Base-by-base conservation (phyloP, 2,797 vertebrate genomes). In the Gymnoscopelus microlampas region DNA sequence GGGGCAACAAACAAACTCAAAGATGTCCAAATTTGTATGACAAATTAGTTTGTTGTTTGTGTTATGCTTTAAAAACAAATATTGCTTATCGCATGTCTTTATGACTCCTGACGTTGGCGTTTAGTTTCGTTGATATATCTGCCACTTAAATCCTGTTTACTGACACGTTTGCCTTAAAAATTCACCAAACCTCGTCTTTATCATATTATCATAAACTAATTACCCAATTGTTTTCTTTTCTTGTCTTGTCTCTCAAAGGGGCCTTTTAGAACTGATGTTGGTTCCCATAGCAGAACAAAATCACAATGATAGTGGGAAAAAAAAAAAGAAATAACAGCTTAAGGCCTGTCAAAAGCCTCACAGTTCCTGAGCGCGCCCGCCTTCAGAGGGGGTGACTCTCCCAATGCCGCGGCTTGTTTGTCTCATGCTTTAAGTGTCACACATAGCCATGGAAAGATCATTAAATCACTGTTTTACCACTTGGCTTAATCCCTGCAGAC, bases 401-500 rank as follows among this genome's bases (percentile, higher is more conserved):
- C 81, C 76, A 90, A 86, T 87, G 88, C 86, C 85, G 90, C 78
- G 56, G 81, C 86, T 88, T 91, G 91, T 93, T 93, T 92, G 89
- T 91, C 88, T 87, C 87, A 85, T 91, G 87, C 87, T 92, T 91
- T 91, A 92, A 93, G 90, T 91, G 85, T 87, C 80, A 89, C 90
- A 88, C 84, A 90, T 91, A 89, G 89, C 91, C 90, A 93, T 91
- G 90, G 91, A 93, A 92, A 93, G 91, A 94, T 94, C 92, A 94
- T 93, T 93, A 94, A 94, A 95, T 93, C 92, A 93, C 93, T 92
- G 90, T 94, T 94, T 94, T 93, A 94, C 93, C 92, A 94, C 92
- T 93, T 91, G 77, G 81, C 87, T 93, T 94, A 94, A 94, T 94
- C 92, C 91, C 85, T 68, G 48, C 79, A 87, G 39, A 91, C 91